These are phyloP conservation scores for Peromyscus polionotus DNA, from an alignment of 2,113 vertebrate genomes.

Conservation along the genomic window DNA sequence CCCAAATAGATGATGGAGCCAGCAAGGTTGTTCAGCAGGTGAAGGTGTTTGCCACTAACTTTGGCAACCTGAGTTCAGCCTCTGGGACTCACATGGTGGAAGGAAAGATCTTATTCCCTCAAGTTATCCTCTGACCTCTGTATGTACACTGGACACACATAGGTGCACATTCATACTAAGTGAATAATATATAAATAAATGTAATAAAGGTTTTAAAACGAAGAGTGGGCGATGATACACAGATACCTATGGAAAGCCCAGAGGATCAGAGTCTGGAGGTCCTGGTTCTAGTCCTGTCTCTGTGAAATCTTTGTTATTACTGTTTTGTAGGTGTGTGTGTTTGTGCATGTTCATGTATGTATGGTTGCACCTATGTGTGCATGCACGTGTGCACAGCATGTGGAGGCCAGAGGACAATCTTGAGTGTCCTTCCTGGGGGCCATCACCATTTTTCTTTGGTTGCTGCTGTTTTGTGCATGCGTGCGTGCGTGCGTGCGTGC, in stretches of 20 bases:
- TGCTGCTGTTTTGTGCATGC: neutral
- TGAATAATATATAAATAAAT: neutral
- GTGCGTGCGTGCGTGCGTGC: neutral
- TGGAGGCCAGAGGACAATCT: neutral
- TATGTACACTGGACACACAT: neutral
- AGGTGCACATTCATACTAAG: accelerated
- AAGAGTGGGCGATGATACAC: neutral
- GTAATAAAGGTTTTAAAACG: neutral
- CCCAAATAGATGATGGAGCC: neutral
- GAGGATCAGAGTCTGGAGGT: neutral
- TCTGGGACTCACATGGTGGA: neutral
- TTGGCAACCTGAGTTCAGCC: neutral
- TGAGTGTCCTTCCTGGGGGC: neutral
- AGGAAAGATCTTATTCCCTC: neutral
- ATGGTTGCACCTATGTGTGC: no score
- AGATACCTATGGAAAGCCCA: no score
- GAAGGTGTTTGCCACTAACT: neutral
- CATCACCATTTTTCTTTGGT: neutral
- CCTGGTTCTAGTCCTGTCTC: neutral
- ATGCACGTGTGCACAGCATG: neutral
- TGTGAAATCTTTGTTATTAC: neutral
- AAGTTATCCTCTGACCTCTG: neutral
- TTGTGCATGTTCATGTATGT: neutral
- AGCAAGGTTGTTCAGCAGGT: neutral
- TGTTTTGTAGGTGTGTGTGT: neutral